Evolutionary conservation across 2,888 invertebrate species (phyloP).

Genomic region (Melieria picta): DNA sequence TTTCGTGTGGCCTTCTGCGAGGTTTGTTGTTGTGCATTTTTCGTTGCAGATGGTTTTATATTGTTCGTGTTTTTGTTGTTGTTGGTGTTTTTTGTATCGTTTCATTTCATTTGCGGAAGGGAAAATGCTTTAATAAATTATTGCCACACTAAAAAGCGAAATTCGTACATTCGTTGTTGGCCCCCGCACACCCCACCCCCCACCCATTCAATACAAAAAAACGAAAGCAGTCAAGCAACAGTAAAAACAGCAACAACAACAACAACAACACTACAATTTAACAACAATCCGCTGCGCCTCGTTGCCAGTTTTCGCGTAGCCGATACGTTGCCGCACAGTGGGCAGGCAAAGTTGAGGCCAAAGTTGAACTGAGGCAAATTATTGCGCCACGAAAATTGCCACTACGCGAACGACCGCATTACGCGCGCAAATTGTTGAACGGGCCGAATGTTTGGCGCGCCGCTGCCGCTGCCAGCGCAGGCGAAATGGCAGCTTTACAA

Average conservation of each 20-base stretch:
- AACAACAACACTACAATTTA: background rate
- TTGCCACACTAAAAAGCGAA: conserved; percentile 39
- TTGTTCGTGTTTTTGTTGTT: conserved; percentile 18
- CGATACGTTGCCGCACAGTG: background rate
- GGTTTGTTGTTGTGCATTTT: background rate
- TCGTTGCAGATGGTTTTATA: background rate
- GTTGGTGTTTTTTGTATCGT: conserved; percentile 35
- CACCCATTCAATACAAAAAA: too few species aligned
- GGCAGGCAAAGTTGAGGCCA: conserved; percentile 19
- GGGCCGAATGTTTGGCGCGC: conserved; percentile 60
- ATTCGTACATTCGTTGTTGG: background rate
- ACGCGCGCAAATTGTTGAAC: conserved; percentile 55
- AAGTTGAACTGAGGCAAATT: conserved; percentile 36
- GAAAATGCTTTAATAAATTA: conserved; percentile 60
- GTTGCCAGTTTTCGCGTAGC: background rate
- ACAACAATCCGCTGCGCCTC: background rate
- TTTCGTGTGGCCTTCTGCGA: conserved; percentile 10
- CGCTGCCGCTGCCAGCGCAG: conserved; percentile 51
- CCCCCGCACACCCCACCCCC: background rate
- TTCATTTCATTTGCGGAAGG: conserved; percentile 54
- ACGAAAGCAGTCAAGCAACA: conserved; percentile 1
- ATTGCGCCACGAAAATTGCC: conserved; percentile 22
- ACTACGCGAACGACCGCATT: conserved; percentile 49
- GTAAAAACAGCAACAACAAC: background rate
- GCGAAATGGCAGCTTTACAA: conserved; percentile 62